Conservation (phyloP, 2,797 vertebrate genomes). For the Odontamblyopus rebecca region DNA sequence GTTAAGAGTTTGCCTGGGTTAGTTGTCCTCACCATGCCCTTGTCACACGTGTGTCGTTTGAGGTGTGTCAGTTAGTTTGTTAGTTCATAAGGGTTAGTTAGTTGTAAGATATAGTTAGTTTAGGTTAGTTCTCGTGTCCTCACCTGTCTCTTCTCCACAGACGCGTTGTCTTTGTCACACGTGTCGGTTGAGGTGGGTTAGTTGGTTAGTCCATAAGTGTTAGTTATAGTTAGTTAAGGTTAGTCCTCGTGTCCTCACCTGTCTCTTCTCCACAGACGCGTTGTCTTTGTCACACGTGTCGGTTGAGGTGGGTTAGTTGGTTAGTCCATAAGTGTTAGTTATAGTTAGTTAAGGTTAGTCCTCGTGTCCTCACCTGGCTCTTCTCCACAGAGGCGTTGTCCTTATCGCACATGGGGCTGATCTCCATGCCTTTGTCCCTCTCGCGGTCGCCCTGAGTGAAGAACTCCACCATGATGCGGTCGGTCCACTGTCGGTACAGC, state of each 20-base stretch:
- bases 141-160: too few relatives aligned
- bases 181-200: too few relatives aligned
- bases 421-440: conserved; percentile 89
- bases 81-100: too few relatives aligned
- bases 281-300: conserved; percentile 88
- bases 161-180: too few relatives aligned
- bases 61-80: too few relatives aligned
- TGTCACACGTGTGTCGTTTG: too few relatives aligned
- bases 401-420: conserved; percentile 96
- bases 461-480: conserved; percentile 90
- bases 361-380: conserved; percentile 81
- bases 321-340: neutral
- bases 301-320: too few relatives aligned
- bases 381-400: conserved; percentile 91
- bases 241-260: conserved; percentile 78
- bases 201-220: neutral
- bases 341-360: conserved; percentile 31
- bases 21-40: too few relatives aligned
- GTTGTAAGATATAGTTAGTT: too few relatives aligned
- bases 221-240: too few relatives aligned
- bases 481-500: conserved; percentile 89
- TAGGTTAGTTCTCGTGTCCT: too few relatives aligned
- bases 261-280: conserved; percentile 88
- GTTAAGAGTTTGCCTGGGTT: too few relatives aligned
- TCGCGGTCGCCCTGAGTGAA: conserved; percentile 90